Evolutionary conservation across 2,888 invertebrate species (phyloP), one percentile per base, ranked within the genome.

Genomic region (Malthinus seriepunctatus): DNA sequence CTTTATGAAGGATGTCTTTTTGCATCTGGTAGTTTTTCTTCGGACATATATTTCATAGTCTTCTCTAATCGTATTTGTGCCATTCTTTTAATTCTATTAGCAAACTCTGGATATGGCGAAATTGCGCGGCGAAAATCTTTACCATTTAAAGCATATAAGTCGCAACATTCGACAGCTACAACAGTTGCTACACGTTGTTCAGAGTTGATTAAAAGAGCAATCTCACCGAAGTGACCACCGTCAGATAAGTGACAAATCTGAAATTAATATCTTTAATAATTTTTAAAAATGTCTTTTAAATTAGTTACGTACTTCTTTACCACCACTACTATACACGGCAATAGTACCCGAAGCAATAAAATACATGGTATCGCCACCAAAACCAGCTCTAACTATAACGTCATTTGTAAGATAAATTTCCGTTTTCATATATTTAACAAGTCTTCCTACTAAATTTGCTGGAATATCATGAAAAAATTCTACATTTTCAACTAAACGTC

Each of bases 301-400:
- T 35, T 35, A 8, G 35, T 1, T 4, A 10, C 35, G 35, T 35
- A 86, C 84, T 79, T 87, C 87, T 66, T 81, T 81, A 15, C 87
- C 87, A 11, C 82, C 83, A 8, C 81, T 75, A 0, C 86, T 84
- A 52, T 81, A 81, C 6, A 86, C 80, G 4, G 84, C 83, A 0
- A 87, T 86, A 0, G 85, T 85, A 7, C 88, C 88, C 32, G 78
- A 80, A 0, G 82, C 81, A 32, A 88, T 78, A 67, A 88, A 87
- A 72, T 82, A 88, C 86, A 88, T 86, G 71, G 83, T 83, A 60
- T 85, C 82, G 0, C 86, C 87, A 10, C 76, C 71, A 11, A 82
- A 81, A 0, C 85, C 85, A 0, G 84, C 83, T 56, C 82, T 82
- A 7, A 84, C 75, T 37, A 88, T 83, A 15, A 83, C 74, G 70